phyloP scores from a whole-genome alignment of 2,113 vertebrate genomes.

The Ovis canadensis region DNA sequence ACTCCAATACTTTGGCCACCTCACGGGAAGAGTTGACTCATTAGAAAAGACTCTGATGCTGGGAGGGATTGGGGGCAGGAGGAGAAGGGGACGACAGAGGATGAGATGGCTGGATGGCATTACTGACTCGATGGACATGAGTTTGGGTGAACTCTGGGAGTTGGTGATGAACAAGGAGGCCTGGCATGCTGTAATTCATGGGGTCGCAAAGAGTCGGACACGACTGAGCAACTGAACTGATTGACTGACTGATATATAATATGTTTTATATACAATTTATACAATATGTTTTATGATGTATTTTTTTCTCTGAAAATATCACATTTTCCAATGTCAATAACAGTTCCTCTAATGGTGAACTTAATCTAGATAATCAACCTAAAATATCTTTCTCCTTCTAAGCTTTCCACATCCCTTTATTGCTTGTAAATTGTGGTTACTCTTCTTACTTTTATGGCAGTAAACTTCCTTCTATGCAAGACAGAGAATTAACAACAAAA shows the following conservation, averaged over 20 bases:
- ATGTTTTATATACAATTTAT: neutral
- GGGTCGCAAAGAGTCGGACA: fast-evolving
- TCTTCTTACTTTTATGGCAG: neutral
- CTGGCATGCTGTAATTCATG: neutral
- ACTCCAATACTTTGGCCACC: neutral
- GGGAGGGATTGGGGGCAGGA: neutral
- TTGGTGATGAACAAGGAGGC: neutral
- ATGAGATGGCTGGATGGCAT: neutral
- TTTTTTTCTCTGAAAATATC: neutral
- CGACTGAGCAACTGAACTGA: neutral
- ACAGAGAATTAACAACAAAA: neutral
- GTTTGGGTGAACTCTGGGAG: neutral
- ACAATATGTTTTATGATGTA: neutral
- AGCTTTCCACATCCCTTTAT: neutral
- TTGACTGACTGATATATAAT: no score
- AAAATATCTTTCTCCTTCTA: neutral
- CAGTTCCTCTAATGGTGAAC: neutral
- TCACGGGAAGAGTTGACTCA: neutral
- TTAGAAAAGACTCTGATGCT: neutral
- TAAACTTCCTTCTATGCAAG: neutral
- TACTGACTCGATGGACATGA: neutral
- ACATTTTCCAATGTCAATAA: conserved; percentile 14
- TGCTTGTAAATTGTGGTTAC: neutral
- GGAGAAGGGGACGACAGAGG: neutral
- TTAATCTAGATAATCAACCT: neutral